These are phyloP conservation scores for Tenthredo notha DNA, from an alignment of 2,888 invertebrate genomes.

Conservation along the genomic window DNA sequence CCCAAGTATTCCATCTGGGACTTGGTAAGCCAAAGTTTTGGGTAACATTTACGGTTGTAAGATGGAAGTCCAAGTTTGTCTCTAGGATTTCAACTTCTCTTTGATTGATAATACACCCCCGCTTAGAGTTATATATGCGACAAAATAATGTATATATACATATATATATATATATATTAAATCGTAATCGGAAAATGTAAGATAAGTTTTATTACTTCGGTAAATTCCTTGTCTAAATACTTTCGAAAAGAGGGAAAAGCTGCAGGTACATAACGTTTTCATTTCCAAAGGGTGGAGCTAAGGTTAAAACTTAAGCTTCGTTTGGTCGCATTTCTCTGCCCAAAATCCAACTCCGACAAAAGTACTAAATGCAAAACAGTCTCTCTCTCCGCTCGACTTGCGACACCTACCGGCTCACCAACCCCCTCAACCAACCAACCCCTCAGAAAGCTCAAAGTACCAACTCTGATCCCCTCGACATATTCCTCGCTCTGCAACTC, in stretches of 20 bases:
- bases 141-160: not conserved
- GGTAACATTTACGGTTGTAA: slow-evolving; percentile 34
- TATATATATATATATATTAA: no score
- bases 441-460: slow-evolving; percentile 30
- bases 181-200: not conserved
- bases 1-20: slow-evolving; percentile 48
- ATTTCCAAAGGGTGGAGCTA: not conserved
- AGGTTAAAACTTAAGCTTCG: slow-evolving; percentile 28
- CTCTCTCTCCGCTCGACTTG: slow-evolving; percentile 24
- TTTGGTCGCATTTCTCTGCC: slow-evolving; percentile 32
- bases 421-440: not conserved
- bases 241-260: not conserved
- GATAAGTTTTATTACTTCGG: not conserved
- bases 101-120: slow-evolving; percentile 7
- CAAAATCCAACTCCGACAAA: not conserved
- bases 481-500: slow-evolving; percentile 33
- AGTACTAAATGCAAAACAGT: slow-evolving; percentile 46
- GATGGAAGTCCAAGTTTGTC: slow-evolving; percentile 10
- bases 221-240: not conserved
- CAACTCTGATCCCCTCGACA: slow-evolving; percentile 47
- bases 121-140: not conserved
- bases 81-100: slow-evolving; percentile 19
- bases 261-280: not conserved
- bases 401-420: slow-evolving; percentile 34
- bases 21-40: slow-evolving; percentile 29